Base-by-base conservation (phyloP, 2,113 vertebrate species). In the Lagopus muta region DNA sequence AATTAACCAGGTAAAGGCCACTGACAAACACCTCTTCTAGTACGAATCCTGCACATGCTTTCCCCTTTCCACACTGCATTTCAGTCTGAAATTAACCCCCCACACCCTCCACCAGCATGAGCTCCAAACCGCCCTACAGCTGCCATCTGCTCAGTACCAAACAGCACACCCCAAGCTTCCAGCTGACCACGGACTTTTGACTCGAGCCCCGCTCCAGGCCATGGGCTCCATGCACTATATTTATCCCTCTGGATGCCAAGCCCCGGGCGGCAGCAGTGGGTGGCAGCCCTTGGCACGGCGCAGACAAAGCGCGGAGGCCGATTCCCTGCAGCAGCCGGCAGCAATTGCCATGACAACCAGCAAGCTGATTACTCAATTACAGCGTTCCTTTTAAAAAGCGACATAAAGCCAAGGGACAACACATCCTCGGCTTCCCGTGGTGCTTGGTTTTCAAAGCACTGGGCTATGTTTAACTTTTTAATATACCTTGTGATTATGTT, bases 331-430 rank as follows among this genome's bases (percentile, higher is more conserved):
- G 78, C 95, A 94, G 87, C 89, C 84, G 40, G 88, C 89, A 91
- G 75, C 28, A 6, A 89, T 96, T 64, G 50, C 93, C 94, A 97
- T 97, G 97, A 70, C 95, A 97, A 97, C 94, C 45, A 94, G 88
- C 70, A 91, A 96, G 88, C 77, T 75, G 95, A 94, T 95, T 95
- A 91, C 92, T 96, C 93, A 82, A 78, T 93, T 93, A 85, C 92
- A 79, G 65, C 75, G 24, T 84, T 90, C 91, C 76, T 91, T 93
- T 93, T 30, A 45, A 90, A 93, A 61, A 90, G 88, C 69, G 95
- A 94, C 76, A 93, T 58, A 73, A 78, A 89, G 52, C 67, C 87
- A 89, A 86, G 55, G 89, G 82, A 93, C 79, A 90, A 90, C 88
- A 54, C 58, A 84, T 78, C 84, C 60, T 43, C 25, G 5, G 82